Evolutionary conservation across 1,140 invertebrate species (phyloP).

Genomic region (Drosophila guanche): DNA sequence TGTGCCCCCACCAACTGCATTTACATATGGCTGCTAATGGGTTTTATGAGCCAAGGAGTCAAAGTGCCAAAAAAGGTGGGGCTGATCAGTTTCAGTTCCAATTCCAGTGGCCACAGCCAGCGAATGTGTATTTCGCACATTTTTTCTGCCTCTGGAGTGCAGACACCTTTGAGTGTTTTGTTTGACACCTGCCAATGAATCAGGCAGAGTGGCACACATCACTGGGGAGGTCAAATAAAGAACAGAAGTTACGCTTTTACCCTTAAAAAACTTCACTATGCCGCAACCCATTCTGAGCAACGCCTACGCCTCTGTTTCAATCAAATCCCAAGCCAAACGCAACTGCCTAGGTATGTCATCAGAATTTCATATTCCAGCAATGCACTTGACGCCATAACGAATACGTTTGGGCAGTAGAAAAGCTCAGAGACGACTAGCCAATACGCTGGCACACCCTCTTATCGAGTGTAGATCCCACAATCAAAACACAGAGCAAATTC

Average conservation of each 20-base stretch:
- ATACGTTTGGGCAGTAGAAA: too few relatives aligned
- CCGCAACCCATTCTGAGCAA: conserved; percentile 5
- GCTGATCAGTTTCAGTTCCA: conserved; percentile 29
- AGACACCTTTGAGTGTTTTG: too few relatives aligned
- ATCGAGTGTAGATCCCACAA: conserved; percentile 1
- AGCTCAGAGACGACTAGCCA: conserved; percentile 18
- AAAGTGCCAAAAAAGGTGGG: conserved; percentile 15
- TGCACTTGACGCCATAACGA: conserved; percentile 2
- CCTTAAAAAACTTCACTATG: conserved; percentile 6
- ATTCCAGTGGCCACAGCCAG: neutral
- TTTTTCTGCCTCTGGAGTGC: too few relatives aligned
- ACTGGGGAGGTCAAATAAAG: conserved; percentile 3
- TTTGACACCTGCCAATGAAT: conserved; percentile 27
- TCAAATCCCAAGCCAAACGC: too few relatives aligned
- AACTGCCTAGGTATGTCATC: neutral
- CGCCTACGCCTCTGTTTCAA: too few relatives aligned
- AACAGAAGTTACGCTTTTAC: neutral
- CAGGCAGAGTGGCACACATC: conserved; percentile 2
- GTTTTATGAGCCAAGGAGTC: conserved; percentile 52
- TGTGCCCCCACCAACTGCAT: conserved; percentile 44
- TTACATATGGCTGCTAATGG: conserved; percentile 71
- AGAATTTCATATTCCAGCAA: conserved; percentile 1
- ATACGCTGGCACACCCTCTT: conserved; percentile 5
- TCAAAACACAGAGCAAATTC: conserved; percentile 1
- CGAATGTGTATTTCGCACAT: neutral